These are phyloP conservation scores for Threskiornis aethiopicus DNA, from an alignment of 2,797 vertebrate genomes.

Conservation along the genomic window DNA sequence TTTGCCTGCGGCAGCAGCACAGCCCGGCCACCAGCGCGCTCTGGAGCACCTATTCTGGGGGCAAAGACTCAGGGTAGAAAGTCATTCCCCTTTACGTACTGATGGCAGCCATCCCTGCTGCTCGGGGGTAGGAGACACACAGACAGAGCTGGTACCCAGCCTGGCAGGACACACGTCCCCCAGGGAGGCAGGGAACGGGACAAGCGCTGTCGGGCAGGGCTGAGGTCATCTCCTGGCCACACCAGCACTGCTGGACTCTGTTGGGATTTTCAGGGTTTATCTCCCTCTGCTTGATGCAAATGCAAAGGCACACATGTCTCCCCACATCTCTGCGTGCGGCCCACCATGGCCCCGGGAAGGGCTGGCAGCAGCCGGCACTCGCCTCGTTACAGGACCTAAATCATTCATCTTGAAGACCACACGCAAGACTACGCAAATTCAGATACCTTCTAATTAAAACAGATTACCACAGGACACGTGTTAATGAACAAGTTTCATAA, in stretches of 20 bases:
- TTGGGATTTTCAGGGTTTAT: background rate
- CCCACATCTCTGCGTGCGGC: background rate
- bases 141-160: background rate
- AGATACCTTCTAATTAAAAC: constrained; percentile 29
- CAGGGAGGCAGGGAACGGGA: background rate
- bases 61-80: background rate
- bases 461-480: background rate
- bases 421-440: background rate
- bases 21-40: background rate
- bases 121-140: accelerated
- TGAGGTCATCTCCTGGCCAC: background rate
- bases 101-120: background rate
- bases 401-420: background rate
- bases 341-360: accelerated
- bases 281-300: background rate
- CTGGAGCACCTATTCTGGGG: background rate
- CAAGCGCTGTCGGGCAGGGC: accelerated
- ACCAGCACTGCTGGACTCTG: background rate
- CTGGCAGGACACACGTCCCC: background rate
- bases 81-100: no score
- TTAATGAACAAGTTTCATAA: constrained; percentile 58
- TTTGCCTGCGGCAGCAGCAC: background rate
- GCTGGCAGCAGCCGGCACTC: background rate
- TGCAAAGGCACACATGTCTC: accelerated
- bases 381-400: accelerated